Conservation (phyloP, 2,113 vertebrate species). For the Suncus etruscus region DNA sequence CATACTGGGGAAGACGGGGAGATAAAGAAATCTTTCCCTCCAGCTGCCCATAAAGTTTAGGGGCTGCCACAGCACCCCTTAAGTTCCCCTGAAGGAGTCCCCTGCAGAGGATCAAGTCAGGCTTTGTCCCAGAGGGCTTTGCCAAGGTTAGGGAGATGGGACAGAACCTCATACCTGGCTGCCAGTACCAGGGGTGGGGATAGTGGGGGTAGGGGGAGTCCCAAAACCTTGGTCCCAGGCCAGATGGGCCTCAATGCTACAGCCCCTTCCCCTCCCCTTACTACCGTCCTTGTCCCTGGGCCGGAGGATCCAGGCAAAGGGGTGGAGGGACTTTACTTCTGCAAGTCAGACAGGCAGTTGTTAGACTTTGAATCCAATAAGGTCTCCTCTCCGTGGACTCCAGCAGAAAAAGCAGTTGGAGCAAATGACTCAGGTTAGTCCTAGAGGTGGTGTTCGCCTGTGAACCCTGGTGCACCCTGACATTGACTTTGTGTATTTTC, state of each 20-base stretch:
- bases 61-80: neutral
- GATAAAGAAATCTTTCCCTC: neutral
- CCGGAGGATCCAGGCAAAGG: neutral
- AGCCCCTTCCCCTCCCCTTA: too few species aligned
- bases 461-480: neutral
- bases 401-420: neutral
- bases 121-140: constrained; percentile 13
- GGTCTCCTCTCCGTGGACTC: neutral
- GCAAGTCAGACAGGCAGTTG: neutral
- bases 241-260: too few species aligned
- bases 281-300: neutral
- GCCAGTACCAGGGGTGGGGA: neutral
- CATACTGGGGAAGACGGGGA: neutral
- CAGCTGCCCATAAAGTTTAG: neutral
- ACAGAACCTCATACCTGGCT: neutral
- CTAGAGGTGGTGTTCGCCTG: neutral
- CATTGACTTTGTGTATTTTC: neutral
- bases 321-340: too few species aligned
- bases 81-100: neutral
- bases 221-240: too few species aligned
- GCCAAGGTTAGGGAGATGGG: neutral
- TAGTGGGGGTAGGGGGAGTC: neutral
- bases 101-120: neutral
- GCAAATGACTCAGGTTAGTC: neutral
- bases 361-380: neutral